Evolutionary conservation across 1,140 invertebrate genomes (phyloP), one percentile per base, ranked within the genome.

Genomic region (Zaprionus lachaisei): DNA sequence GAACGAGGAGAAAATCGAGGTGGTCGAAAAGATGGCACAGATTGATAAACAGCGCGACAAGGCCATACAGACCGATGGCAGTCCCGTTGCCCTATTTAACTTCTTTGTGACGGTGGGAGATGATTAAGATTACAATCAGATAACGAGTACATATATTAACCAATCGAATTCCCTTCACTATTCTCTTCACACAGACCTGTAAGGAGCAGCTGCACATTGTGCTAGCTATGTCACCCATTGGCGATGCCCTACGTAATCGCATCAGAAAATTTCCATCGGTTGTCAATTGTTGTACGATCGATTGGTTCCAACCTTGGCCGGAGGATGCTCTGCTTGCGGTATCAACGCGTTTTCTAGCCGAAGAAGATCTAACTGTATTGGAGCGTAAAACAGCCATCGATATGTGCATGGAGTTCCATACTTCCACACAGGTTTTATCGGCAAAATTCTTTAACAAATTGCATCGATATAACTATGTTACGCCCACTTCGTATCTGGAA

Each of bases 271-370:
- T 99, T 93, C 98, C 98, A 1, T 97, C 98, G 1, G 94, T 99
- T 28, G 97, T 99, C 24, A 99, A 99, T 92, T 99, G 98, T 91
- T 99, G 98, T 91, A 99, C 98, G 0, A 99, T 99, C 75, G 97
- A 99, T 94, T 99, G 98, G 98, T 98, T 99, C 93, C 97, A 99
- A 94, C 94, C 97, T 54, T 99, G 98, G 98, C 98, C 98, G 4
- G 95, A 96, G 81, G 98, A 99, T 94, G 98, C 98, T 24, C 93
- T 99, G 12, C 93, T 98, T 37, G 98, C 98, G 44, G 98, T 99
- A 1, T 97, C 98, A 0, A 97, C 96, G 15, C 95, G 96, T 80
- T 98, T 98, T 90, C 94, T 99, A 12, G 95, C 96, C 70, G 96
- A 97, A 55, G 95, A 99, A n/a, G 96, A 99, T 76, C 93, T 98